These are phyloP conservation scores for Camptogramma bilineatum DNA, from an alignment of 2,888 invertebrate genomes.

Conservation along the genomic window DNA sequence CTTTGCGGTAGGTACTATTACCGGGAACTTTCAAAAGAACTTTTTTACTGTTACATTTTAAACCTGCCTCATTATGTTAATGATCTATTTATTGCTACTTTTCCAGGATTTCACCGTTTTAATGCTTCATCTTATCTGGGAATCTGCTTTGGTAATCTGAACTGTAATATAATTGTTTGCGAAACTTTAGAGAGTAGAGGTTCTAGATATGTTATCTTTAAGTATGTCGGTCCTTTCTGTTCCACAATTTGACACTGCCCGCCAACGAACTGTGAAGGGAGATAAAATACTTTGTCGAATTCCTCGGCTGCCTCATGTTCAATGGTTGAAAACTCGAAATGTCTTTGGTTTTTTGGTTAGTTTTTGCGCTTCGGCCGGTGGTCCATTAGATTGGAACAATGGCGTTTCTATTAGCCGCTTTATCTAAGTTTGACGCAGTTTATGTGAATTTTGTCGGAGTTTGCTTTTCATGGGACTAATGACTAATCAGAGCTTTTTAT, in stretches of 20 bases:
- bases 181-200: slow-evolving; percentile 34
- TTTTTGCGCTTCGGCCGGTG: slow-evolving; percentile 80
- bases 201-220: slow-evolving; percentile 41
- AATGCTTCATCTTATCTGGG: slow-evolving; percentile 50
- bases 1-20: slow-evolving; percentile 34
- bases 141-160: slow-evolving; percentile 44
- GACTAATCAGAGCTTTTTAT: slow-evolving; percentile 36
- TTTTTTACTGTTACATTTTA: slow-evolving; percentile 42
- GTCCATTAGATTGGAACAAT: slow-evolving; percentile 82
- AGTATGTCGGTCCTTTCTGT: slow-evolving; percentile 47
- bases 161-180: slow-evolving; percentile 41
- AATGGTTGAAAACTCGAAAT: slow-evolving; percentile 76
- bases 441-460: slow-evolving; percentile 74
- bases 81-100: slow-evolving; percentile 41
- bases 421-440: slow-evolving; percentile 80
- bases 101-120: slow-evolving; percentile 33
- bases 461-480: slow-evolving; percentile 59
- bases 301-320: slow-evolving; percentile 70
- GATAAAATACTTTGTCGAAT: slow-evolving; percentile 82
- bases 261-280: slow-evolving; percentile 80
- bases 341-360: slow-evolving; percentile 76
- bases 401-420: slow-evolving; percentile 77
- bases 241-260: slow-evolving; percentile 77
- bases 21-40: slow-evolving; percentile 24
- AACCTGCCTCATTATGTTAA: slow-evolving; percentile 42